Evolutionary conservation across 2,797 vertebrate genomes (phyloP).

Genomic region (Melopsittacus undulatus): DNA sequence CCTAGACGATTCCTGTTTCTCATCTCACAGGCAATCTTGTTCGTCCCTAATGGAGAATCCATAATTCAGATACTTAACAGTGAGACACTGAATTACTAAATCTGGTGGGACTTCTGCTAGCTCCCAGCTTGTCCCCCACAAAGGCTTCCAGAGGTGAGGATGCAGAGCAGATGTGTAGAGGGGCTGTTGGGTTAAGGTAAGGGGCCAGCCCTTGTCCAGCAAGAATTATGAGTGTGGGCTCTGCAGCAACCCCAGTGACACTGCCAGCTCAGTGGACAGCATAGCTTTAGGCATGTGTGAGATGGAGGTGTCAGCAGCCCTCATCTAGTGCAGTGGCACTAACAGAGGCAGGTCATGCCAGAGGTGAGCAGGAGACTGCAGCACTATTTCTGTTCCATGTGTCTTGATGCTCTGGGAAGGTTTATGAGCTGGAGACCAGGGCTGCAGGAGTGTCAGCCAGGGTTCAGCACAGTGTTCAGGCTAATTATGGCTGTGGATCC

Average conservation of each 20-base stretch:
- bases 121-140: neutral
- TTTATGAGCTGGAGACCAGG: neutral
- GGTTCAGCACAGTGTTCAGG: neutral
- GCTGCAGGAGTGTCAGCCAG: neutral
- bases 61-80: neutral
- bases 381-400: neutral
- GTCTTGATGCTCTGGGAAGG: neutral
- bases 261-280: neutral
- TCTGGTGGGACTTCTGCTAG: neutral
- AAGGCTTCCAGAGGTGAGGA: neutral
- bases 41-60: neutral
- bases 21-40: neutral
- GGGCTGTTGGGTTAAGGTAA: neutral
- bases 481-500: neutral
- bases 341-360: neutral
- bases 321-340: neutral
- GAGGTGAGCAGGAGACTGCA: neutral
- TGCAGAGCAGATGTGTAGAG: neutral
- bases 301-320: neutral
- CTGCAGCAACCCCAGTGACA: neutral
- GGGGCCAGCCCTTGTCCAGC: neutral
- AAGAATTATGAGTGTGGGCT: neutral
- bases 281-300: accelerated
- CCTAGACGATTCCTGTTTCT: neutral
- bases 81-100: neutral